These are phyloP conservation scores for Eupithecia abbreviata DNA, from an alignment of 2,888 invertebrate genomes.

Conservation along the genomic window DNA sequence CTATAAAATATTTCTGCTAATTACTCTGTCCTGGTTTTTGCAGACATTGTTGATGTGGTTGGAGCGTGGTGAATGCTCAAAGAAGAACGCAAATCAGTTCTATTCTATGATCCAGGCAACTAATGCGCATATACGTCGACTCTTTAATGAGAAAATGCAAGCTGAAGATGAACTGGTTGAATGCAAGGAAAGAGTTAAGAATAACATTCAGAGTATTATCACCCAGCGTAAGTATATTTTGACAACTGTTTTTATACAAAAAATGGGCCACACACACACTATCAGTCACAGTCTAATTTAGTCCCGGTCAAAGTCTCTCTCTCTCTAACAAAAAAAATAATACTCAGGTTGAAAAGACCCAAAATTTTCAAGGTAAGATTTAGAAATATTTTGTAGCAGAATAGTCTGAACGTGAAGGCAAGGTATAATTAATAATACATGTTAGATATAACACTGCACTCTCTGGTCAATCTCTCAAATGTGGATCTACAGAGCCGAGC, in stretches of 20 bases:
- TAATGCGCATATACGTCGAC: conserved; percentile 94
- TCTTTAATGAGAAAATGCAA: conserved; percentile 92
- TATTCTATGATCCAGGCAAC: conserved; percentile 98
- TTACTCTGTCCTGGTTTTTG: conserved; percentile 39
- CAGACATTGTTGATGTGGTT: conserved; percentile 95
- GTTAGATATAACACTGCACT: conserved; percentile 22
- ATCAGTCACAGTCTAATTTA: conserved; percentile 20
- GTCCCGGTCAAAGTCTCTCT: conserved; percentile 36
- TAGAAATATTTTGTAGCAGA: conserved; percentile 48
- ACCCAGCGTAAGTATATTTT: conserved; percentile 93
- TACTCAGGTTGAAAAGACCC: conserved; percentile 37
- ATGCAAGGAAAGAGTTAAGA: conserved; percentile 92
- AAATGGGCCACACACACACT: conserved; percentile 16
- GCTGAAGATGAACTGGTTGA: conserved; percentile 94
- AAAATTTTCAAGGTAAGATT: conserved; percentile 57
- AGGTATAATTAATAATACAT: conserved; percentile 30
- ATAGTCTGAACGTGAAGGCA: conserved; percentile 34
- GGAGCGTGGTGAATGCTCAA: conserved; percentile 96
- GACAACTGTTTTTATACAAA: conserved; percentile 6
- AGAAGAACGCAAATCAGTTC: conserved; percentile 94
- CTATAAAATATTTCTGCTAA: not conserved
- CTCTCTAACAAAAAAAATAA: conserved; percentile 31
- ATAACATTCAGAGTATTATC: conserved; percentile 92
- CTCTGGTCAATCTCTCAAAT: conserved; percentile 30
- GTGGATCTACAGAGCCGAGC: conserved; percentile 36